These are phyloP conservation scores for Nothocercus julius DNA, from an alignment of 2,113 vertebrate genomes.

Conservation along the genomic window DNA sequence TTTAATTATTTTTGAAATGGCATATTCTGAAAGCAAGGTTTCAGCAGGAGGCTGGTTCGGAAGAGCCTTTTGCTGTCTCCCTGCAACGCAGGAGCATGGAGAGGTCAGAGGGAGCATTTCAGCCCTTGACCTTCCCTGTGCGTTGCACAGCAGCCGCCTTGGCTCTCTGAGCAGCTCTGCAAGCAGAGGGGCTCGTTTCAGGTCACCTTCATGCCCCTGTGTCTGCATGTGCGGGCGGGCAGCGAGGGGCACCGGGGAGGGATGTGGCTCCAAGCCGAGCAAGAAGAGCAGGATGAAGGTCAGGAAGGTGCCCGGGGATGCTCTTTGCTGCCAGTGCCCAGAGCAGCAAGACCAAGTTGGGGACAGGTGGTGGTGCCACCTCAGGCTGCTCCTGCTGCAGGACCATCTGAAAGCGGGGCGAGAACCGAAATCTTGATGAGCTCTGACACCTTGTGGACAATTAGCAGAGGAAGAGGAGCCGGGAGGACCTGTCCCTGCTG, in stretches of 20 bases:
- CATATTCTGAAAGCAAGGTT: background rate
- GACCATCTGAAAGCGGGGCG: background rate
- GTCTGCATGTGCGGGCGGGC: background rate
- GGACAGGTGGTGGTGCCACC: background rate
- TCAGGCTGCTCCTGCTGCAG: background rate
- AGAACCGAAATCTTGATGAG: conserved; percentile 7
- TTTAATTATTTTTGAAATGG: background rate
- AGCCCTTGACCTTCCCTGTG: background rate
- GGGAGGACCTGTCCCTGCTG: background rate
- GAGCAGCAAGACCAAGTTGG: no score
- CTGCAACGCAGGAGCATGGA: accelerated
- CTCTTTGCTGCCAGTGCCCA: background rate
- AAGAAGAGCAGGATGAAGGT: background rate
- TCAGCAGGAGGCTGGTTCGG: background rate
- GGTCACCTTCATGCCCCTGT: background rate
- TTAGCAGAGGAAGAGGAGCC: background rate
- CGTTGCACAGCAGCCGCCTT: accelerated
- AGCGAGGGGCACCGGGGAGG: background rate
- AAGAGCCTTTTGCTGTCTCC: background rate
- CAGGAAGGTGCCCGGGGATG: background rate
- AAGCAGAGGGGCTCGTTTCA: background rate
- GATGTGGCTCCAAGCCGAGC: background rate
- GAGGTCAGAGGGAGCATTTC: background rate
- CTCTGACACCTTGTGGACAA: conserved; percentile 70
- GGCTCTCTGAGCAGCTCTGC: background rate